phyloP scores from a whole-genome alignment of 1,140 invertebrate species.

The Mercenaria mercenaria region DNA sequence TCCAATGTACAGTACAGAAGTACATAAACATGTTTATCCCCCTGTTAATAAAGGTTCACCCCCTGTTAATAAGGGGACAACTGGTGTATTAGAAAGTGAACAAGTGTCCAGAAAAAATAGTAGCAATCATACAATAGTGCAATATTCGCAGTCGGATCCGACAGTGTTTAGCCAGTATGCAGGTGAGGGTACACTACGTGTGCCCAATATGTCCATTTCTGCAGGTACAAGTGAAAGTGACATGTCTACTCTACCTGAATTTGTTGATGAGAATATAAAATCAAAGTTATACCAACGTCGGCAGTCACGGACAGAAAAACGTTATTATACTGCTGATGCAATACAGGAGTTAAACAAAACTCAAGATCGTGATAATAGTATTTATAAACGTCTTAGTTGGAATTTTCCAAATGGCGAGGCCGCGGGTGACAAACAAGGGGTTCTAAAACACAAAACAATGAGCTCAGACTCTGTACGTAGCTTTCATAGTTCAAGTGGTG shows the following conservation, averaged over 20 bases:
- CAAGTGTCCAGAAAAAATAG: neutral
- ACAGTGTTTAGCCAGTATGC: slow-evolving; percentile 66
- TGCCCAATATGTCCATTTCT: slow-evolving; percentile 66
- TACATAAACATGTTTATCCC: slow-evolving; percentile 24
- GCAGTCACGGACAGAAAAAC: slow-evolving; percentile 87
- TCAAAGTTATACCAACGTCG: slow-evolving; percentile 85
- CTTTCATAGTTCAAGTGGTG: slow-evolving; percentile 87
- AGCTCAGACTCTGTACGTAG: slow-evolving; percentile 86
- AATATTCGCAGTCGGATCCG: slow-evolving; percentile 74
- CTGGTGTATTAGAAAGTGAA: neutral
- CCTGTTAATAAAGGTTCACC: neutral
- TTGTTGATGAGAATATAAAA: slow-evolving; percentile 79
- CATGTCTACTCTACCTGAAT: slow-evolving; percentile 68
- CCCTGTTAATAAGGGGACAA: neutral
- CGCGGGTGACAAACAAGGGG: slow-evolving; percentile 74
- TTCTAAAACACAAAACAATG: slow-evolving; percentile 76
- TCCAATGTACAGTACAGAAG: neutral
- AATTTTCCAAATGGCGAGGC: slow-evolving; percentile 87
- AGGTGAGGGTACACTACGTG: slow-evolving; percentile 65
- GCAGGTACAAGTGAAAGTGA: slow-evolving; percentile 61
- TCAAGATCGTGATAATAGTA: slow-evolving; percentile 87
- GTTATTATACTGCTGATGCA: slow-evolving; percentile 90
- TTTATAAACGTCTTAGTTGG: slow-evolving; percentile 90
- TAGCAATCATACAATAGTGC: slow-evolving; percentile 62
- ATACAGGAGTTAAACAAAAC: slow-evolving; percentile 89